Percentiles rank a stretch among this genome's conserved stretches.
Evolutionary conservation across 2,888 invertebrate genomes (phyloP).

Genomic region (Sarcophaga carnaria): DNA sequence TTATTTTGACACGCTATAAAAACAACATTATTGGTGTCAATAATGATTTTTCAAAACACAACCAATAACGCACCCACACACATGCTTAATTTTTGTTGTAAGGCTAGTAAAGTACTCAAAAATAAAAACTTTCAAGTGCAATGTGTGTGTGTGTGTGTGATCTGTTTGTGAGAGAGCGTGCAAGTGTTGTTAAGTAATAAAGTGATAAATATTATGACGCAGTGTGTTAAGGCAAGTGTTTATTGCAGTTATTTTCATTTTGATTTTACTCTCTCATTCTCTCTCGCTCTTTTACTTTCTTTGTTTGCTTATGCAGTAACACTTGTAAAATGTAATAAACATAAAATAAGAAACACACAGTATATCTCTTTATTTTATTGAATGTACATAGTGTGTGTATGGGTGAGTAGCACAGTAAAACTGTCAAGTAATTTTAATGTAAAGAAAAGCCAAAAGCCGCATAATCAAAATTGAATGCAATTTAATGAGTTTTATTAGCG

Average conservation of each 20-base stretch:
- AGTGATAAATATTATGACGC: conserved; percentile 57
- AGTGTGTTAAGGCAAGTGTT: background rate
- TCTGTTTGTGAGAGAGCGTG: too few relatives aligned
- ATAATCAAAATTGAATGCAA: too few relatives aligned
- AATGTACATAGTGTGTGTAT: too few relatives aligned
- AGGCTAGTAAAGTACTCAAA: background rate
- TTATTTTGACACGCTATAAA: conserved; percentile 46
- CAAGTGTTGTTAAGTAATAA: conserved; percentile 37
- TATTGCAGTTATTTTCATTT: conserved; percentile 46
- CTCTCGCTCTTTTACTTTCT: too few relatives aligned
- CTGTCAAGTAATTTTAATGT: too few relatives aligned
- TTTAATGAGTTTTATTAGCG: too few relatives aligned
- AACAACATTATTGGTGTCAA: conserved; percentile 60
- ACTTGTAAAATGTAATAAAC: too few relatives aligned
- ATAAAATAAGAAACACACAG: too few relatives aligned
- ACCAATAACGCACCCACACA: background rate
- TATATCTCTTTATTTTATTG: too few relatives aligned
- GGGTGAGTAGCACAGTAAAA: too few relatives aligned
- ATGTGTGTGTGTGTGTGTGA: background rate
- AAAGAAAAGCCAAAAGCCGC: too few relatives aligned
- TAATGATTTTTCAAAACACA: conserved; percentile 53
- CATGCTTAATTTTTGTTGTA: background rate
- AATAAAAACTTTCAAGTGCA: background rate
- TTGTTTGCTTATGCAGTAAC: too few relatives aligned
- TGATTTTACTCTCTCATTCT: conserved; percentile 10